These are phyloP conservation scores for Distichodus sexfasciatus DNA, from an alignment of 2,797 vertebrate species.

Conservation along the genomic window DNA sequence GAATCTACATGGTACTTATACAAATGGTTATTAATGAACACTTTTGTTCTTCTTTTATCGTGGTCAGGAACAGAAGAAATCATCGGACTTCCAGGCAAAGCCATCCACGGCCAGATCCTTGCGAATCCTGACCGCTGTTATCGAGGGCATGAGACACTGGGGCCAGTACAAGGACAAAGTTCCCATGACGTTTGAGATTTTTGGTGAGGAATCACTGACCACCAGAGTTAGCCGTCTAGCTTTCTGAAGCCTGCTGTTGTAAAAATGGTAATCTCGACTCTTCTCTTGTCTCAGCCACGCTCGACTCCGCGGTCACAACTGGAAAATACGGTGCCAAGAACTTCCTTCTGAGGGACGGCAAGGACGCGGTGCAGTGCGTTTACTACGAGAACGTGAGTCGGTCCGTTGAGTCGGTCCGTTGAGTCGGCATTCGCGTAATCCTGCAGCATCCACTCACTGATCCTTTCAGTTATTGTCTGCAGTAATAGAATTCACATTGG, in stretches of 20 bases:
- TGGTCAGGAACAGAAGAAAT: conserved; percentile 8
- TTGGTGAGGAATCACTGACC: conserved; percentile 74
- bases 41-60: background rate
- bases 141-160: conserved; percentile 92
- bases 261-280: too few species aligned
- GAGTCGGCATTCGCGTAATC: background rate
- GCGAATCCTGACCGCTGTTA: conserved; percentile 85
- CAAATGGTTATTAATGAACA: too few species aligned
- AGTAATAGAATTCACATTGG: background rate
- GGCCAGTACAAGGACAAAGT: conserved; percentile 80
- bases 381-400: conserved; percentile 97
- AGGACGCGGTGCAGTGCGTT: conserved; percentile 79
- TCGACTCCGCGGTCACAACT: conserved; percentile 91
- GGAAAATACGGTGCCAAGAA: conserved; percentile 83
- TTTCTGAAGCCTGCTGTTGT: too few species aligned
- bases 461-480: background rate
- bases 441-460: background rate
- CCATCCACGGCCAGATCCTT: conserved; percentile 76
- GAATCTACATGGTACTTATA: too few species aligned
- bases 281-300: conserved; percentile 70
- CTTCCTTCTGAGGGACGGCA: conserved; percentile 90
- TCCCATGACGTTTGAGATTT: conserved; percentile 85
- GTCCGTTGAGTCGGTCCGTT: too few species aligned
- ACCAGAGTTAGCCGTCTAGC: too few species aligned
- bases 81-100: conserved; percentile 57